phyloP scores from a whole-genome alignment of 2,797 vertebrate genomes.

The Nyctibius grandis region DNA sequence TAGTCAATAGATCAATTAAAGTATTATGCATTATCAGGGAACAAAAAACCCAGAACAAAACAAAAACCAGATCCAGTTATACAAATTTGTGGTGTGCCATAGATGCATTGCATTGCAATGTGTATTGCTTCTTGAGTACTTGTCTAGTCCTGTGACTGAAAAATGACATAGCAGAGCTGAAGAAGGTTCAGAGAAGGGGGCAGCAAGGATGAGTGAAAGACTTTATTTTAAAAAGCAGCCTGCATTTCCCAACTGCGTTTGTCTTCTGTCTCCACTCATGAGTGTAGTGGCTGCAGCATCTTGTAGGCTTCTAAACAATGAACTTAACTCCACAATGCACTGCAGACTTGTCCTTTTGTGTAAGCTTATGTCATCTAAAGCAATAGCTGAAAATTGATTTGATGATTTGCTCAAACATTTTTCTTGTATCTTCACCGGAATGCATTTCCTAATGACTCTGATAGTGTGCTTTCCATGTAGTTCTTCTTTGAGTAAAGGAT shows the following conservation, averaged over 20 bases:
- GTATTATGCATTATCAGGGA: background rate
- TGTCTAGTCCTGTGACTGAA: background rate
- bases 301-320: background rate
- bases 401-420: background rate
- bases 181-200: background rate
- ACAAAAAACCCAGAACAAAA: background rate
- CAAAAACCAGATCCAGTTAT: background rate
- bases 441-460: background rate
- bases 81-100: background rate
- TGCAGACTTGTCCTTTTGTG: background rate
- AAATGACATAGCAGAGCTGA: background rate
- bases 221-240: background rate
- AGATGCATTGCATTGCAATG: background rate
- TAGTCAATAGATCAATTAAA: background rate
- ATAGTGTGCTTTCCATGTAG: background rate
- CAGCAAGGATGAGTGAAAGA: background rate
- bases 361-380: background rate
- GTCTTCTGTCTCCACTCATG: background rate
- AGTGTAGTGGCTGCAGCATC: background rate
- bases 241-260: background rate
- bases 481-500: background rate
- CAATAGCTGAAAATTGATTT: background rate
- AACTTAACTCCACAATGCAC: background rate
- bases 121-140: background rate
- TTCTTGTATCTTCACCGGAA: background rate